phyloP scores from a whole-genome alignment of 2,797 vertebrate species.

The Halcyon leucocephala region DNA sequence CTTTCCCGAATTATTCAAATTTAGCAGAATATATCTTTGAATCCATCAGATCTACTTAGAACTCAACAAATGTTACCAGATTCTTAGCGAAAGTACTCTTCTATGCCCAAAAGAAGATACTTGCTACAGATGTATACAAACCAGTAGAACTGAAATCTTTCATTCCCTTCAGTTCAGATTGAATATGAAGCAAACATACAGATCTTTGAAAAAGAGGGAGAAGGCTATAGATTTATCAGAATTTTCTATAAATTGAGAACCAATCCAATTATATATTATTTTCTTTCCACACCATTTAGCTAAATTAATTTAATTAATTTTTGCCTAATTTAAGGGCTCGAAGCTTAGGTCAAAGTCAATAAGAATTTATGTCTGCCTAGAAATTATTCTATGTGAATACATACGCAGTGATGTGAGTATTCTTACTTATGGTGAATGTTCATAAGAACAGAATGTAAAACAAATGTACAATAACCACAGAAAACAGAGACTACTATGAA shows the following conservation, averaged over 20 bases:
- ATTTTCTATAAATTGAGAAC: neutral
- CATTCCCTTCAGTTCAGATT: neutral
- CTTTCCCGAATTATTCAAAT: neutral
- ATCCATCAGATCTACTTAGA: neutral
- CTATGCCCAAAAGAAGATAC: neutral
- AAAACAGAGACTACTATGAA: neutral
- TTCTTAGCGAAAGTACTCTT: neutral
- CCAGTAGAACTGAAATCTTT: neutral
- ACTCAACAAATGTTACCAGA: neutral
- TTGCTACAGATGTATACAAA: neutral
- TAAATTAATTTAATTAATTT: conserved; percentile 3
- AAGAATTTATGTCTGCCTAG: neutral
- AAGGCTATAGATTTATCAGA: neutral
- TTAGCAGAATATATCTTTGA: neutral
- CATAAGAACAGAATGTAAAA: neutral
- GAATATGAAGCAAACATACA: neutral
- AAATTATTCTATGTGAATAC: neutral
- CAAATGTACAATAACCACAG: neutral
- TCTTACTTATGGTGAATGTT: neutral
- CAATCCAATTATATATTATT: neutral
- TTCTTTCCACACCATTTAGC: neutral
- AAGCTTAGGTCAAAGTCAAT: neutral
- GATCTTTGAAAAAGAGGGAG: neutral
- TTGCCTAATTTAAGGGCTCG: neutral
- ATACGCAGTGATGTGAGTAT: neutral